Conservation (phyloP, 2,888 invertebrate species). For the Microctonus hyperodae region DNA sequence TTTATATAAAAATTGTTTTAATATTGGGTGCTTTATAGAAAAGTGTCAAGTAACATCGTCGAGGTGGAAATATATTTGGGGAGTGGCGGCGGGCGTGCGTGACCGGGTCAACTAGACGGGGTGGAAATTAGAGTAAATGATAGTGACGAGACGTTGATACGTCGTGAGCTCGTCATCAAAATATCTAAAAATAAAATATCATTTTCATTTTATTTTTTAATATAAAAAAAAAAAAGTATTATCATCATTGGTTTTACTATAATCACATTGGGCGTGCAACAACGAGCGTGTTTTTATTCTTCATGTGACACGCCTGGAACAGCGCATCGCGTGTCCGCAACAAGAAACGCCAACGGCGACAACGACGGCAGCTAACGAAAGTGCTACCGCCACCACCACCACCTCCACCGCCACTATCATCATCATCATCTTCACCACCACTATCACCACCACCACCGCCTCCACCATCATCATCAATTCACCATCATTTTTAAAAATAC, state of each 20-base stretch:
- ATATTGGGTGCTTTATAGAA: constrained; percentile 7
- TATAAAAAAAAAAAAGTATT: neutral
- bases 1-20: neutral
- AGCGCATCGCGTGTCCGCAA: constrained; percentile 14
- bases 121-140: constrained; percentile 21
- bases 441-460: neutral
- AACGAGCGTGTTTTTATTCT: constrained; percentile 11
- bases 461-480: neutral
- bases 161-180: neutral
- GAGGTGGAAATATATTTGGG: constrained; percentile 29
- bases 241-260: neutral
- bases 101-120: constrained; percentile 28
- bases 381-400: constrained; percentile 6
- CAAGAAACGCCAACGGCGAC: constrained; percentile 23
- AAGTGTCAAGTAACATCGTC: constrained; percentile 34
- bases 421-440: neutral
- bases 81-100: constrained; percentile 31
- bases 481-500: neutral
- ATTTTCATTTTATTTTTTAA: neutral
- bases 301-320: constrained; percentile 24
- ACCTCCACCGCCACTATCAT: constrained; percentile 1
- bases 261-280: constrained; percentile 4
- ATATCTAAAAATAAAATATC: neutral
- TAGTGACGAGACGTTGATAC: neutral
- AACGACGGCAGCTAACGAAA: constrained; percentile 24